Evolutionary conservation across 1,140 invertebrate species (phyloP).

Genomic region (Acarapis woodi): DNA sequence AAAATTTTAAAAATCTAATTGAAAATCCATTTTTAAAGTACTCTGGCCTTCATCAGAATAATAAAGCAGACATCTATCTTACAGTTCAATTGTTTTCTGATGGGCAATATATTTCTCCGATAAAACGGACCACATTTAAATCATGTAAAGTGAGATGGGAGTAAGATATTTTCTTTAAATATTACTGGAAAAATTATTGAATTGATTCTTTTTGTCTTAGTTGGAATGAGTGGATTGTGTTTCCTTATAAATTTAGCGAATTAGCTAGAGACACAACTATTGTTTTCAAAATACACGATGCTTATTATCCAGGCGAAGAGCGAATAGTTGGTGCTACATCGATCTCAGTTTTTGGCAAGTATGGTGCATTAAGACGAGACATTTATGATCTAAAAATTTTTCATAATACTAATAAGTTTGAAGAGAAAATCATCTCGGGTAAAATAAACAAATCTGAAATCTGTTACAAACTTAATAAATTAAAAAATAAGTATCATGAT

Average conservation of each 20-base stretch:
- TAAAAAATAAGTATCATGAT: conserved; percentile 8
- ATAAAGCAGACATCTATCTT: conserved; percentile 56
- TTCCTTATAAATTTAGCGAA: conserved; percentile 73
- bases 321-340: conserved; percentile 63
- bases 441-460: conserved; percentile 48
- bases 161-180: conserved; percentile 23
- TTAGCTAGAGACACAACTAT: conserved; percentile 59
- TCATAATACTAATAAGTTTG: conserved; percentile 33
- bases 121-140: conserved; percentile 72
- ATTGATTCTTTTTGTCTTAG: conserved; percentile 11
- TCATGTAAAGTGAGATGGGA: conserved; percentile 71
- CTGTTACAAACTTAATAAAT: conserved; percentile 59
- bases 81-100: conserved; percentile 59
- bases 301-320: conserved; percentile 47
- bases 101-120: conserved; percentile 47
- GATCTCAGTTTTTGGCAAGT: conserved; percentile 68
- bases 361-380: conserved; percentile 27
- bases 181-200: not conserved
- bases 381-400: conserved; percentile 26
- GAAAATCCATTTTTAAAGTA: conserved; percentile 65
- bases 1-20: conserved; percentile 57
- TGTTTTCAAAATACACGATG: conserved; percentile 76
- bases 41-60: conserved; percentile 46
- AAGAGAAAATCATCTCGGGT: conserved; percentile 44
- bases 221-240: conserved; percentile 90